These are phyloP conservation scores for Chitala chitala DNA, from an alignment of 2,113 vertebrate genomes.

Conservation along the genomic window DNA sequence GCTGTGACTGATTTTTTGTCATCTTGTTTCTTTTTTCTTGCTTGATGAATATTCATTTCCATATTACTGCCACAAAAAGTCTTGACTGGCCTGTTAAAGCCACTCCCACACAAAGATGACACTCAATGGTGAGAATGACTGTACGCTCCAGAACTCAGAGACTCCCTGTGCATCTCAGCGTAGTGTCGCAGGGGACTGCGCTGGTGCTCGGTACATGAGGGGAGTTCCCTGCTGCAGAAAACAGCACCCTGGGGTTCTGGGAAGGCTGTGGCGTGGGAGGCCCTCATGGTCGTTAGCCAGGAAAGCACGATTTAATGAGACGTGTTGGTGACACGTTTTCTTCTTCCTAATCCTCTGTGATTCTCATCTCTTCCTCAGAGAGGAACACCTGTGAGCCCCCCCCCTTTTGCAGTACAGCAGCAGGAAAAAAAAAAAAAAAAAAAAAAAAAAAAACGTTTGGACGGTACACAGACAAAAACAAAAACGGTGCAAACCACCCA, in stretches of 20 bases:
- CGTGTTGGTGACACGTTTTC: not conserved
- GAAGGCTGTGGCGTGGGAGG: not conserved
- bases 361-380: not conserved
- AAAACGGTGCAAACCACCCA: no score
- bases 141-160: not conserved
- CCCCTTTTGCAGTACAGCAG: no score
- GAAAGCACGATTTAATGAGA: not conserved
- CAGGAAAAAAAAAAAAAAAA: no score
- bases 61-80: conserved; percentile 32
- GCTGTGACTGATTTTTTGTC: no score
- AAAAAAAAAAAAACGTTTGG: no score
- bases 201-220: not conserved
- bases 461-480: no score
- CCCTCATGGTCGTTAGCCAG: not conserved
- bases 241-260: conserved; percentile 16
- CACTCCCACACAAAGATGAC: conserved; percentile 21
- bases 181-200: conserved; percentile 19
- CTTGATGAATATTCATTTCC: conserved; percentile 43
- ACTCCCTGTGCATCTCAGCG: not conserved
- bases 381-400: not conserved
- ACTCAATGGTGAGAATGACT: not conserved
- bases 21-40: not conserved
- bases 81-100: conserved; percentile 38
- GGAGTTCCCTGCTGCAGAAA: conserved; percentile 22
- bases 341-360: not conserved